These are phyloP conservation scores for Meiosimyza platycephala DNA, from an alignment of 2,888 invertebrate genomes.

Conservation along the genomic window DNA sequence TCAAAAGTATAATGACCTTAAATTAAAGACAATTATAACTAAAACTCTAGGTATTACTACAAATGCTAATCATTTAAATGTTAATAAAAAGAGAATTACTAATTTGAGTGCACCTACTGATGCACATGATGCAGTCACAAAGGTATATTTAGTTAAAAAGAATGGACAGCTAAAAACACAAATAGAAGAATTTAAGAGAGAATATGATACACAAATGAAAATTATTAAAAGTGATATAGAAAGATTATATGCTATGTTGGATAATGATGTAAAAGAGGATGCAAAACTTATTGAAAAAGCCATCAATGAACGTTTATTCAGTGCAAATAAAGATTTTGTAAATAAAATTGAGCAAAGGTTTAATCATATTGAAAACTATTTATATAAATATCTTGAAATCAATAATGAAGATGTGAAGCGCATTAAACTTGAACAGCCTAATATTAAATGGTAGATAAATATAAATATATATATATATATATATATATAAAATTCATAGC, in stretches of 20 bases:
- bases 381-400: neutral
- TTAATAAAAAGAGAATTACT: conserved; percentile 11
- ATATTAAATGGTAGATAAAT: neutral
- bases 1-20: neutral
- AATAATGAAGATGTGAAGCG: neutral
- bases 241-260: neutral
- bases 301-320: neutral
- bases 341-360: neutral
- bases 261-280: conserved; percentile 5
- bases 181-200: neutral
- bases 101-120: conserved; percentile 25
- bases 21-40: neutral
- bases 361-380: neutral
- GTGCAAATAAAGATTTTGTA: too few relatives aligned
- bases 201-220: neutral
- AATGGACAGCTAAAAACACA: conserved; percentile 4
- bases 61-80: conserved; percentile 15
- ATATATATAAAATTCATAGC: too few relatives aligned
- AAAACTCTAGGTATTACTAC: neutral
- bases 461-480: neutral
- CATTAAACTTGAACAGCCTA: neutral
- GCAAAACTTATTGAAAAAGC: neutral
- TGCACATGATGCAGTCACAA: conserved; percentile 19
- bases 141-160: neutral
- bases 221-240: too few relatives aligned